Evolutionary conservation across 2,888 invertebrate genomes (phyloP).

Genomic region (Metopia argyrocephala): DNA sequence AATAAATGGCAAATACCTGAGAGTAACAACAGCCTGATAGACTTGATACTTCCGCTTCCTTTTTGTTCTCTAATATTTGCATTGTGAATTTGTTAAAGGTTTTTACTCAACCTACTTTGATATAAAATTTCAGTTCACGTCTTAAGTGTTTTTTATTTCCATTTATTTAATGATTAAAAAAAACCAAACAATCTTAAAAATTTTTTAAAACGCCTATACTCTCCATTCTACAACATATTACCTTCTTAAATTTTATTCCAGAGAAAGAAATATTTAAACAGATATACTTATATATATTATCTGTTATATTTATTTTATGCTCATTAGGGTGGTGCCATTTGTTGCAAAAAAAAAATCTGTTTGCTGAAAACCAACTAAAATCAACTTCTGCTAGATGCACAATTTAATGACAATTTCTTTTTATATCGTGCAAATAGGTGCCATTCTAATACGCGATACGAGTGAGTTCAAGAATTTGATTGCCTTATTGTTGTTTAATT

Average conservation of each 20-base stretch:
- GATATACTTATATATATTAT: too few relatives aligned
- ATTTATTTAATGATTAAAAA: too few relatives aligned
- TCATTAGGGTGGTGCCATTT: neutral
- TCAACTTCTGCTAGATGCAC: too few relatives aligned
- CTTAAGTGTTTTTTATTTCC: too few relatives aligned
- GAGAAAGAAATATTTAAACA: neutral
- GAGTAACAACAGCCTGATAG: too few relatives aligned
- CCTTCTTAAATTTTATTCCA: neutral
- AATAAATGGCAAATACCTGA: too few relatives aligned
- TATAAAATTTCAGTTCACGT: neutral
- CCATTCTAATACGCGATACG: neutral
- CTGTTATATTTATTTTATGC: neutral
- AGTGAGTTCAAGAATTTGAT: neutral
- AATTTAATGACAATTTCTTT: too few relatives aligned
- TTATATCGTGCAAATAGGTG: neutral
- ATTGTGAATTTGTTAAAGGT: neutral
- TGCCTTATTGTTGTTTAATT: neutral
- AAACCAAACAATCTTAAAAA: too few relatives aligned
- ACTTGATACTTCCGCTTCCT: slow-evolving; percentile 10
- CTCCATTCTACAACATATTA: neutral
- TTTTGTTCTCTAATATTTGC: neutral
- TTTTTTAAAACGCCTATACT: neutral
- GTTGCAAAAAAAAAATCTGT: too few relatives aligned
- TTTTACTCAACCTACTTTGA: neutral
- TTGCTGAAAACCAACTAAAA: too few relatives aligned